Evolutionary conservation across 2,797 vertebrate genomes (phyloP).

Genomic region (Artibeus jamaicensis): DNA sequence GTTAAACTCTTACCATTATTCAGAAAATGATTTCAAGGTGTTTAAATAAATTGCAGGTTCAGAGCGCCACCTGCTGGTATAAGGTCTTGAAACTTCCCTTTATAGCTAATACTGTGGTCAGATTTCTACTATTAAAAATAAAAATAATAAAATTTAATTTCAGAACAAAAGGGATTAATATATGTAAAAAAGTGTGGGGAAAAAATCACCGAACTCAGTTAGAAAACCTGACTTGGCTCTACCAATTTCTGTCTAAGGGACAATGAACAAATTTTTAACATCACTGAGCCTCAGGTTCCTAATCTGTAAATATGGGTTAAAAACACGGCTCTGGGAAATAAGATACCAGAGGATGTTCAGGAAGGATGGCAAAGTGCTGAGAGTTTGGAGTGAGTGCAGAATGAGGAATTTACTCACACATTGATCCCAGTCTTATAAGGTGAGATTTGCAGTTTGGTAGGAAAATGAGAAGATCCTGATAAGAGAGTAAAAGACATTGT

Average conservation of each 20-base stretch:
- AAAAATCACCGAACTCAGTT: neutral
- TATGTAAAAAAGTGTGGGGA: neutral
- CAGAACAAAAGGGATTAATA: neutral
- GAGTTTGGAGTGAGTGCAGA: neutral
- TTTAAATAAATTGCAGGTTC: conserved; percentile 25
- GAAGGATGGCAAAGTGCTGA: neutral
- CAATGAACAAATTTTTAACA: neutral
- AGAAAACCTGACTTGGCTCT: neutral
- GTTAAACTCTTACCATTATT: neutral
- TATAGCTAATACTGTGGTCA: neutral
- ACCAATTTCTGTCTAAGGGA: neutral
- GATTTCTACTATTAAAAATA: neutral
- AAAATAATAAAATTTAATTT: neutral
- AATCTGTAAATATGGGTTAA: neutral
- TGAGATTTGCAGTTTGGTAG: neutral
- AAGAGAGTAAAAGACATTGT: neutral
- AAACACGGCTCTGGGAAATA: neutral
- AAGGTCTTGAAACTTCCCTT: neutral
- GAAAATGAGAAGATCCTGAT: neutral
- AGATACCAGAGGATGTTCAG: neutral
- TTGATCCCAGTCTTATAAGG: neutral
- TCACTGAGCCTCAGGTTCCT: neutral
- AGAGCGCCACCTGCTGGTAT: conserved; percentile 78
- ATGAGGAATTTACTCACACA: neutral
- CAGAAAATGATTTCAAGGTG: neutral